A percentile compares a stretch with the other conserved stretches of the same genome.
Evolutionary conservation across 1,140 invertebrate genomes (phyloP).

Genomic region (Aphelenchoides avenae): DNA sequence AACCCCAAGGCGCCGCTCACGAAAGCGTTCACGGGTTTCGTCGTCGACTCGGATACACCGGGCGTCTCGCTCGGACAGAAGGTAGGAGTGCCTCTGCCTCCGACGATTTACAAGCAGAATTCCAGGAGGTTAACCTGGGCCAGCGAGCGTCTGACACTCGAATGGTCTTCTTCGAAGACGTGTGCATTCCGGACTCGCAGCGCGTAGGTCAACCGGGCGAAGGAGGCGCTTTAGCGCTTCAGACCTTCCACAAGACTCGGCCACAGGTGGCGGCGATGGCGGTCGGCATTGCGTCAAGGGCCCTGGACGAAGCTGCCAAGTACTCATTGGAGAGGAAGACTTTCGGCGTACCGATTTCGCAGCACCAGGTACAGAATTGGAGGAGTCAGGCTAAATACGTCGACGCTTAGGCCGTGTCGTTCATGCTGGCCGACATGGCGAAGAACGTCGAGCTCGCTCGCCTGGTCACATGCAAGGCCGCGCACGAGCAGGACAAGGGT

Average conservation of each 20-base stretch:
- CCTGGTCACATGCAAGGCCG: conserved; percentile 76
- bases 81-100: conserved; percentile 58
- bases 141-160: conserved; percentile 90
- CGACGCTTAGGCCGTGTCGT: conserved; percentile 75
- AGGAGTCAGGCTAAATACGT: not conserved
- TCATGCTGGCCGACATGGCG: conserved; percentile 92
- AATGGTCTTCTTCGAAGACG: conserved; percentile 93
- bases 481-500: conserved; percentile 77
- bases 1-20: conserved; percentile 81
- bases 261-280: conserved; percentile 71
- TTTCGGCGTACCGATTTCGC: conserved; percentile 77
- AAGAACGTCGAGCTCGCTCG: conserved; percentile 78
- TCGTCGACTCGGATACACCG: conserved; percentile 80
- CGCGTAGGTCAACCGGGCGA: conserved; percentile 41
- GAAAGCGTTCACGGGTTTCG: conserved; percentile 91
- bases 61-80: conserved; percentile 84
- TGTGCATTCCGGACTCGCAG: conserved; percentile 70
- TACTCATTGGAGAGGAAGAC: conserved; percentile 88
- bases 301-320: conserved; percentile 84
- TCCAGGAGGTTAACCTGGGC: conserved; percentile 76
- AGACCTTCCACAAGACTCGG: conserved; percentile 36
- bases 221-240: conserved; percentile 36
- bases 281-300: conserved; percentile 79
- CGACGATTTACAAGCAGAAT: conserved; percentile 5
- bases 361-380: conserved; percentile 41